Percentiles rank a stretch among this genome's conserved stretches.
phyloP scores from a whole-genome alignment of 2,113 vertebrate species.

The Epinephelus cyanopodus region DNA sequence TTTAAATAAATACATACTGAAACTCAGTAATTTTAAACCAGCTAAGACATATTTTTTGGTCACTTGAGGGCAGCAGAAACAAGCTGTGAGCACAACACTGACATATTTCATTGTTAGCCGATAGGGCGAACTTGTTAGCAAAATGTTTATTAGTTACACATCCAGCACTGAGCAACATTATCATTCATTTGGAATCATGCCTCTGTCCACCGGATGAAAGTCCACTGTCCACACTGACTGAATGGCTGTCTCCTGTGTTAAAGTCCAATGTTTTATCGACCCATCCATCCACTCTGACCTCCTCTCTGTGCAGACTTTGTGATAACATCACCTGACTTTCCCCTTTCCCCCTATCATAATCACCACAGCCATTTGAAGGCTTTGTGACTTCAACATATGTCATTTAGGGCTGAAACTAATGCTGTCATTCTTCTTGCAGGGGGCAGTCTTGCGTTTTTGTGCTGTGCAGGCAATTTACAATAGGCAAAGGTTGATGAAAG shows the following conservation, averaged over 20 bases:
- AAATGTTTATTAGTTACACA: too few relatives aligned
- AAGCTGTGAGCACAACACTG: too few relatives aligned
- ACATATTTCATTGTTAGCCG: too few relatives aligned
- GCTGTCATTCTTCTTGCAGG: neutral
- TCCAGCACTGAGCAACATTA: too few relatives aligned
- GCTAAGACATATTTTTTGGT: too few relatives aligned
- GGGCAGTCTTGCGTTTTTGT: neutral
- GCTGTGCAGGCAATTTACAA: neutral
- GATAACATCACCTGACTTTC: neutral
- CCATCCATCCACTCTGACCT: neutral
- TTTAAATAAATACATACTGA: too few relatives aligned
- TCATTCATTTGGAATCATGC: too few relatives aligned
- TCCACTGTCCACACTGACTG: too few relatives aligned
- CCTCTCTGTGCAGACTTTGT: neutral
- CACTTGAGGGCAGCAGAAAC: too few relatives aligned
- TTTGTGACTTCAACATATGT: slow-evolving; percentile 15
- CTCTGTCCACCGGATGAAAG: too few relatives aligned
- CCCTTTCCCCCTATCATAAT: neutral
- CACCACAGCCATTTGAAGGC: neutral
- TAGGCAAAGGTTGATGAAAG: slow-evolving; percentile 6
- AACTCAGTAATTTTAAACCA: too few relatives aligned
- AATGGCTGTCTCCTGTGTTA: neutral
- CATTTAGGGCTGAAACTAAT: slow-evolving; percentile 17
- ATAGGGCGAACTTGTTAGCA: too few relatives aligned
- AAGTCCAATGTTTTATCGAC: neutral